Conservation (phyloP, 2,888 invertebrate species). For the Strigamia transsilvanica region DNA sequence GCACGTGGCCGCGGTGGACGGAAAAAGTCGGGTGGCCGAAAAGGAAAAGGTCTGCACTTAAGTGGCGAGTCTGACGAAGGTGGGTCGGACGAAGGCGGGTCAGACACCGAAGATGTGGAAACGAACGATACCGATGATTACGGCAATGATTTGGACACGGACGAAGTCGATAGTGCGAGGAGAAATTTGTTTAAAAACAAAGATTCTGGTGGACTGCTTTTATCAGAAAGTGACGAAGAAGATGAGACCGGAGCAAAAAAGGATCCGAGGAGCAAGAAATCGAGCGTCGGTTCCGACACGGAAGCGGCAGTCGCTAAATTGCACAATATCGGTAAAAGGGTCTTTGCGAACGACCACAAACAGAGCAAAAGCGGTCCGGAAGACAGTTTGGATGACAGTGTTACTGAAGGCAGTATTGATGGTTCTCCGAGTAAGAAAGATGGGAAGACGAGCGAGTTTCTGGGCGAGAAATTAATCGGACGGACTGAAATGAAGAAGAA, state of each 20-base stretch:
- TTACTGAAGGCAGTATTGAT: conserved; percentile 27
- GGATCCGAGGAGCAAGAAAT: not conserved
- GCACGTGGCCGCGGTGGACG: conserved; percentile 13
- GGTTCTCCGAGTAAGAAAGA: conserved; percentile 1
- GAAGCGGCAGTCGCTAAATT: conserved; percentile 22
- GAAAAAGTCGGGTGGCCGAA: not conserved
- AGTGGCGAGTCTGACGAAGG: conserved; percentile 19
- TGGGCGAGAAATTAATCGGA: not conserved
- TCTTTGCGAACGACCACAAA: conserved; percentile 23
- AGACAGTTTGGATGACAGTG: conserved; percentile 4
- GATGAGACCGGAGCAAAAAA: not conserved
- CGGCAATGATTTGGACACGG: not conserved
- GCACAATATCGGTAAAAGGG: not conserved
- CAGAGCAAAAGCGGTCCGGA: not conserved
- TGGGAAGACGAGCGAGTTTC: not conserved
- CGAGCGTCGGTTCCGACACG: not conserved
- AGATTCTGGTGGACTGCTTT: not conserved
- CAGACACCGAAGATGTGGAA: conserved; percentile 19
- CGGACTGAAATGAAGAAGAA: not conserved
- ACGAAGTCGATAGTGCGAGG: not conserved
- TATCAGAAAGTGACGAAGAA: conserved; percentile 12
- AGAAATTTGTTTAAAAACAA: not conserved
- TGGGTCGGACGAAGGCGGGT: not conserved
- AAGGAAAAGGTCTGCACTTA: not conserved
- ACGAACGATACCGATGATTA: not conserved